Percentiles rank a stretch among this genome's conserved stretches.
Evolutionary conservation across 2,797 vertebrate species (phyloP).

Genomic region (Eleutherodactylus coqui): DNA sequence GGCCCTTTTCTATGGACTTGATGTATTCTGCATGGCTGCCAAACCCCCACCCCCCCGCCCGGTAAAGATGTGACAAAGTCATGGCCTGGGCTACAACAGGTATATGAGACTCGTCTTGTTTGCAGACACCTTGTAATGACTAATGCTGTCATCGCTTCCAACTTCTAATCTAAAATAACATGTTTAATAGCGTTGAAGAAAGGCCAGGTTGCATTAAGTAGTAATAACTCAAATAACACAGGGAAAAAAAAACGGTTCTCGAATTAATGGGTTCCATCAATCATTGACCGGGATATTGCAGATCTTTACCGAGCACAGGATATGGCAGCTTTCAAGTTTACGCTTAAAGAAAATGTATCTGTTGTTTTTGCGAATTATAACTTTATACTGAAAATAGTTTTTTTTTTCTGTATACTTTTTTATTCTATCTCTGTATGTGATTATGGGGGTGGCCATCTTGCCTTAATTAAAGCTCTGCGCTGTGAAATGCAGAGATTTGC

Average conservation of each 20-base stretch:
- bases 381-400: background rate
- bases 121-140: constrained; percentile 26
- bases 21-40: background rate
- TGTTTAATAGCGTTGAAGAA: constrained; percentile 12
- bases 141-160: constrained; percentile 20
- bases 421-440: background rate
- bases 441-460: background rate
- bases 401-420: background rate
- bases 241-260: background rate
- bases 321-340: background rate
- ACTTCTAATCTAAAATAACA: constrained; percentile 7
- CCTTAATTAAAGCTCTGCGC: background rate
- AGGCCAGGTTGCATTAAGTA: background rate
- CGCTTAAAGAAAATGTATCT: background rate
- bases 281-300: background rate
- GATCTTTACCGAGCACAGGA: background rate
- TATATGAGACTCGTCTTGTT: constrained; percentile 29
- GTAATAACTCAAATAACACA: background rate
- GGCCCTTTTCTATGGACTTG: background rate
- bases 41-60: background rate
- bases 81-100: constrained; percentile 28
- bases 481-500: background rate
- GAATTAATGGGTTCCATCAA: background rate
- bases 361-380: background rate
- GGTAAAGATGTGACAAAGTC: background rate